Base-by-base conservation (phyloP, 1,140 invertebrate species). In the Cydia pomonella region DNA sequence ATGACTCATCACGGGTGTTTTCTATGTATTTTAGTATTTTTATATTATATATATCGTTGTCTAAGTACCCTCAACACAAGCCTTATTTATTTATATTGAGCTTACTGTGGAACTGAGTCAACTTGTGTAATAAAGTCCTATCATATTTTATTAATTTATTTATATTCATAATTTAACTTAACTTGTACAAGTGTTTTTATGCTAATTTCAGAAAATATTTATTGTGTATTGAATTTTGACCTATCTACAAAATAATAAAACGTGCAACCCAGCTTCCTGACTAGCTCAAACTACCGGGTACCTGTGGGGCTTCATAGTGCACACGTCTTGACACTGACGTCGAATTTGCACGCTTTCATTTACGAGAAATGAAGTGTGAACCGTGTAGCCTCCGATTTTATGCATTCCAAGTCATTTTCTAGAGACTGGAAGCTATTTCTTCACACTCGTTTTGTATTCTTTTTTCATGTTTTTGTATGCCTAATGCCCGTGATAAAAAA, bases 271-370 rank as follows among this genome's bases (percentile, higher is more conserved):
- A 23, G 9, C 6, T 10, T 21, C 0, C 53, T 12, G n/a, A 63
- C 21, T 27, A 16, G 27, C 33, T 69, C n/a, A 33, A 18, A n/a
- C 27, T 18, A 38, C 27, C 7, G 9, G 29, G 6, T 33, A 33
- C 16, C 27, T 16, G 27, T 33, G n/a, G 9, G 5, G 16, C 7
- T 18, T 6, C 41, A 25, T 53, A 50, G 41, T 23, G 72, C 72
- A 50, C 72, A 41, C 41, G 50, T 73, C 64, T 78, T 77, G 79
- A 79, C 77, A 78, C 66, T 47, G 38, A 47, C 41, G 33, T 25
- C 62, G 66, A 64, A 38, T 74, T 81, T 80, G 78, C 78, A 83
- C 81, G 83, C 83, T 82, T 83, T 83, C 82, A 73, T 79, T 80
- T 77, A 69, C 72, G 21, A 73, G 33, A 79, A 83, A 84, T 79